These are phyloP conservation scores for Drosophila dives DNA, from an alignment of 2,888 invertebrate species.

Conservation along the genomic window DNA sequence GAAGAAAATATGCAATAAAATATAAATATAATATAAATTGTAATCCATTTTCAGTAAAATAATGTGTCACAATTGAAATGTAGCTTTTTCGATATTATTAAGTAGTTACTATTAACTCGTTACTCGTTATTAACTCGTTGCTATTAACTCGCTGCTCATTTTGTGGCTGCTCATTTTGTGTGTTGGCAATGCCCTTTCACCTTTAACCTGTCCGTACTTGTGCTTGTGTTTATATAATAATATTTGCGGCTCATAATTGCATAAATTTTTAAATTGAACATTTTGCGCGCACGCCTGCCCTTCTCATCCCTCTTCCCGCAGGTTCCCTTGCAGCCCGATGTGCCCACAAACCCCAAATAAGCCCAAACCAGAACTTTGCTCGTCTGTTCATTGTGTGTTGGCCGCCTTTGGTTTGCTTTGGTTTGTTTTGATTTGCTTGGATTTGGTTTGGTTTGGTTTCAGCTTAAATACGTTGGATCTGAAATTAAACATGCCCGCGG, in stretches of 20 bases:
- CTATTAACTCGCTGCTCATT: conserved; percentile 36
- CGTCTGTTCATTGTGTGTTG: conserved; percentile 49
- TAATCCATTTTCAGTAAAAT: background rate
- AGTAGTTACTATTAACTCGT: background rate
- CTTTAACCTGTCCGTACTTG: conserved; percentile 57
- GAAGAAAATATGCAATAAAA: background rate
- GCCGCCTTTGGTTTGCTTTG: conserved; percentile 12
- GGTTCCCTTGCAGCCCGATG: background rate
- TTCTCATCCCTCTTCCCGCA: conserved; percentile 3
- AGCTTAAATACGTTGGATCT: conserved; percentile 79
- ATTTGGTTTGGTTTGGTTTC: conserved; percentile 62
- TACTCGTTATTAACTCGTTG: background rate
- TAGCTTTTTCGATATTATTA: no score
- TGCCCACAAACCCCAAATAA: conserved; percentile 37
- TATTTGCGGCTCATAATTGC: conserved; percentile 84
- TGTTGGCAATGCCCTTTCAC: conserved; percentile 18
- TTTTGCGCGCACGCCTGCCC: conserved; percentile 49
- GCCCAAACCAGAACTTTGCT: conserved; percentile 14
- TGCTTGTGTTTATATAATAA: conserved; percentile 76
- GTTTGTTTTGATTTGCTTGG: conserved; percentile 21
- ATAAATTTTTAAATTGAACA: conserved; percentile 83
- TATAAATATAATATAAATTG: background rate
- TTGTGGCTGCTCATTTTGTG: conserved; percentile 9
- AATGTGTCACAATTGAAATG: background rate
- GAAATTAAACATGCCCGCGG: conserved; percentile 80